These are phyloP conservation scores for Sinelater perroti DNA, from an alignment of 2,888 invertebrate genomes.

Conservation along the genomic window DNA sequence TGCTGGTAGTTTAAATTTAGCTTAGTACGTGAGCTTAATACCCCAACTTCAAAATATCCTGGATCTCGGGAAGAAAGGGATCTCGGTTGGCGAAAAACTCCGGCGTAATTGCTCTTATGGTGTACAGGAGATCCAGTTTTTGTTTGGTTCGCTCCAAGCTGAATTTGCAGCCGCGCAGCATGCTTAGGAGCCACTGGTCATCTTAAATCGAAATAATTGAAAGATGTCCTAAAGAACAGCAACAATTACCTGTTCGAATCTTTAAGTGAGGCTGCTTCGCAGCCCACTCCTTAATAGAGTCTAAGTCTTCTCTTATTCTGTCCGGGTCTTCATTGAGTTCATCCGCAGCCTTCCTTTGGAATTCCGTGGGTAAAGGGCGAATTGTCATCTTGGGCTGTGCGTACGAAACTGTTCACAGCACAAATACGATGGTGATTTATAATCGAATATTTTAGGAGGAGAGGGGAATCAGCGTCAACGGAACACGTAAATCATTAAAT, in stretches of 20 bases:
- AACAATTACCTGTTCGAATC: not conserved
- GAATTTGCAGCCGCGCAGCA: slow-evolving; percentile 66
- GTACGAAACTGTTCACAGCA: too few relatives aligned
- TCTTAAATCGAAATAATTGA: slow-evolving; percentile 49
- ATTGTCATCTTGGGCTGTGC: slow-evolving; percentile 4
- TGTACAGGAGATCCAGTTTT: slow-evolving; percentile 68
- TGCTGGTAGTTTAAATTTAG: not conserved
- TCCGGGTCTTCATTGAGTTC: slow-evolving; percentile 67
- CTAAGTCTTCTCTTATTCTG: slow-evolving; percentile 61
- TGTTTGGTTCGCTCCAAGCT: slow-evolving; percentile 65
- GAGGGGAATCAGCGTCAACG: too few relatives aligned
- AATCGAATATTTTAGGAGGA: too few relatives aligned
- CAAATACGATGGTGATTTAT: too few relatives aligned
- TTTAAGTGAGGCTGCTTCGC: slow-evolving; percentile 65
- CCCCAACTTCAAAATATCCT: slow-evolving; percentile 58
- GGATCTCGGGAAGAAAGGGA: slow-evolving; percentile 53
- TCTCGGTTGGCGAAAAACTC: slow-evolving; percentile 66
- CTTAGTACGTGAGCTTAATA: slow-evolving; percentile 40
- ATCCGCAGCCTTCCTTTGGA: slow-evolving; percentile 62
- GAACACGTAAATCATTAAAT: too few relatives aligned
- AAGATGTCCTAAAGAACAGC: not conserved
- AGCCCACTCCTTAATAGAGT: slow-evolving; percentile 66
- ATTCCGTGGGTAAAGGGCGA: slow-evolving; percentile 54
- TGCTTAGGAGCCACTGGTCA: slow-evolving; percentile 64
- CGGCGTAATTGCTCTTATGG: slow-evolving; percentile 65